Base-by-base conservation (phyloP, 2,888 invertebrate species). In the Xylota sylvarum region DNA sequence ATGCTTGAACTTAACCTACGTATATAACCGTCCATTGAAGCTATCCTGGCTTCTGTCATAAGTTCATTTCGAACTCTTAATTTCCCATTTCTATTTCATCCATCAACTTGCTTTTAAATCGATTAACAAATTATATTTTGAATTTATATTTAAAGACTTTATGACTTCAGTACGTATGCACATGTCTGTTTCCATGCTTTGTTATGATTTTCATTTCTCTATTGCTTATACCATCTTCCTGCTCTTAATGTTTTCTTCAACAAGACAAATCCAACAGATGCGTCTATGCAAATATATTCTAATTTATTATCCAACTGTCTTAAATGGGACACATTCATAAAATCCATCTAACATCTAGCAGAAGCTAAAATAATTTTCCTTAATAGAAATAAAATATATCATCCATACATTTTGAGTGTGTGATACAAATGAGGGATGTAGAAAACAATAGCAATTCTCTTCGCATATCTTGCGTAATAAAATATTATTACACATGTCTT, bases 401-500 rank as follows among this genome's bases (percentile, higher is more conserved):
- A 37, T 67, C 50, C 40, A 30, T 64, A 30, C n/a, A 19, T 7
- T 7, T 4, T 55, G 48, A 35, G 35, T 48, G 32, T 50, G 35
- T n/a, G 48, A 32, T 48, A 6, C 23, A 62, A 74, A 74, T 64
- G 62, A 72, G 58, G 23, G 40, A 60, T 27, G 58, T 32, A 10
- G n/a, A 40, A 50, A 19, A 55, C 43, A 52, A 64, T 64, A 37
- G 52, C 50, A 64, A 64, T 46, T 52, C 64, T n/a, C 52, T 50
- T 74, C 52, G 50, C 73, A 52, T 52, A 74, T 37, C 30, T 52
- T 40, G 19, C 52, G 5, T 19, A 52, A 64, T 74, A 74, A 74
- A 67, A 74, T 74, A 74, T 64, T 64, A 74, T 50, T 32, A 64
- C 52, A 43, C 73, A 74, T 52, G 73, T 64, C 40, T 64, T 64